These are phyloP conservation scores for Zhengitettix transpicula DNA, from an alignment of 2,888 invertebrate genomes.

Conservation along the genomic window DNA sequence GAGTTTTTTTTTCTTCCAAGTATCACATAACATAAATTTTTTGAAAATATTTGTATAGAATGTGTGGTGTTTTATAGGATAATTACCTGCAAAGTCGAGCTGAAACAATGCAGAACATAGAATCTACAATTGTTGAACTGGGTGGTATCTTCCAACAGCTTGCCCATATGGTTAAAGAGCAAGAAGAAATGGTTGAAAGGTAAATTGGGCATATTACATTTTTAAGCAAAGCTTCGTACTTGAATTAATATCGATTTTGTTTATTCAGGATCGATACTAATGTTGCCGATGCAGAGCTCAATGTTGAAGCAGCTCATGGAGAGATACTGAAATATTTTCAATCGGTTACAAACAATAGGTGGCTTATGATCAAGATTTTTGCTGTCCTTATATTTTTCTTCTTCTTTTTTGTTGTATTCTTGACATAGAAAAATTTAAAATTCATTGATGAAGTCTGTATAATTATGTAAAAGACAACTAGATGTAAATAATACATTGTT, in stretches of 20 bases:
- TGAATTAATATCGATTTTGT: conserved; percentile 3
- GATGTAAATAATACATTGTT: too few relatives aligned
- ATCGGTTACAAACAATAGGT: conserved; percentile 89
- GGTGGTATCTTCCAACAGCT: conserved; percentile 96
- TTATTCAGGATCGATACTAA: conserved; percentile 79
- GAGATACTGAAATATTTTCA: conserved; percentile 97
- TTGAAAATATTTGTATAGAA: not conserved
- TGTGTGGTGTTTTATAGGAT: conserved; percentile 31
- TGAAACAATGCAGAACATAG: conserved; percentile 98
- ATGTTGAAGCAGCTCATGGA: conserved; percentile 93
- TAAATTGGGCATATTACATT: conserved; percentile 16
- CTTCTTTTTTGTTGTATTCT: conserved; percentile 93
- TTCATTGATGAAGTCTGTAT: too few relatives aligned
- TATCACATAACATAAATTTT: not conserved
- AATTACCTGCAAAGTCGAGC: conserved; percentile 83
- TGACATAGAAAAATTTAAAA: conserved; percentile 42
- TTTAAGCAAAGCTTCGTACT: not conserved
- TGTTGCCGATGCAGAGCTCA: conserved; percentile 85
- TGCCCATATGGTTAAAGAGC: conserved; percentile 94
- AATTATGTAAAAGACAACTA: too few relatives aligned
- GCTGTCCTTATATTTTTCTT: conserved; percentile 97
- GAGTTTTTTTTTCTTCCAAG: conserved; percentile 5
- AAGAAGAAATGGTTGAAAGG: conserved; percentile 92
- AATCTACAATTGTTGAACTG: conserved; percentile 94
- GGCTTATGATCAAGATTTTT: conserved; percentile 99